Conservation (phyloP, 2,888 invertebrate genomes). For the Spialia ferax region DNA sequence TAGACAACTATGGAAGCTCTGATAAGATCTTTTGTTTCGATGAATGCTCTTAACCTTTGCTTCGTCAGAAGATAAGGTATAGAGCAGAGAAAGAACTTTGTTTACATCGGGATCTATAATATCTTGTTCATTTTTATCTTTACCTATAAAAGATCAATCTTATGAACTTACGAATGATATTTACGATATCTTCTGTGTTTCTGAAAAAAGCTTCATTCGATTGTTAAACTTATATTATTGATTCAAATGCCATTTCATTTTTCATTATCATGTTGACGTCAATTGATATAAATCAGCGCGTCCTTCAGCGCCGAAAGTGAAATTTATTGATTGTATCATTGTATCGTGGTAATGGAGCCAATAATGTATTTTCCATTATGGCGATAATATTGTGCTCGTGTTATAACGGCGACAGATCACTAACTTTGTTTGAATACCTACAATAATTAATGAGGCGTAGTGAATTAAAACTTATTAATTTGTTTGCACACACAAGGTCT, state of each 20-base stretch:
- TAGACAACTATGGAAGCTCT: not conserved
- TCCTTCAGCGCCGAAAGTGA: conserved; percentile 18
- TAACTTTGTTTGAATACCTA: not conserved
- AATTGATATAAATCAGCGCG: conserved; percentile 10
- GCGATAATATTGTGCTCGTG: not conserved
- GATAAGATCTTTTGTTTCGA: conserved; percentile 26
- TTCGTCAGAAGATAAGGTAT: conserved; percentile 12
- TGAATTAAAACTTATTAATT: conserved; percentile 16
- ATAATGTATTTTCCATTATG: conserved; percentile 23
- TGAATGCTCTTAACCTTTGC: conserved; percentile 21
- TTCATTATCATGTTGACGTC: not conserved
- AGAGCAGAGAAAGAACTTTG: not conserved
- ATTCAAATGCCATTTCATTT: not conserved
- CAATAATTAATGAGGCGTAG: conserved; percentile 2
- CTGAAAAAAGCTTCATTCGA: too few species aligned
- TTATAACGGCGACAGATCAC: conserved; percentile 7
- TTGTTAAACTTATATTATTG: too few species aligned
- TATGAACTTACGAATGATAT: too few species aligned
- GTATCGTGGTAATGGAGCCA: conserved; percentile 21
- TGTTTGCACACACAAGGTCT: too few species aligned
- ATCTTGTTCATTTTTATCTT: conserved; percentile 2
- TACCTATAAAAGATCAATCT: too few species aligned
- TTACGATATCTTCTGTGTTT: too few species aligned
- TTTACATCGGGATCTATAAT: not conserved
- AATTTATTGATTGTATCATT: conserved; percentile 28